These are phyloP conservation scores for Lycopodina hypogea DNA, from an alignment of 37 sponge, comb jelly and placozoan species.

Conservation along the genomic window DNA sequence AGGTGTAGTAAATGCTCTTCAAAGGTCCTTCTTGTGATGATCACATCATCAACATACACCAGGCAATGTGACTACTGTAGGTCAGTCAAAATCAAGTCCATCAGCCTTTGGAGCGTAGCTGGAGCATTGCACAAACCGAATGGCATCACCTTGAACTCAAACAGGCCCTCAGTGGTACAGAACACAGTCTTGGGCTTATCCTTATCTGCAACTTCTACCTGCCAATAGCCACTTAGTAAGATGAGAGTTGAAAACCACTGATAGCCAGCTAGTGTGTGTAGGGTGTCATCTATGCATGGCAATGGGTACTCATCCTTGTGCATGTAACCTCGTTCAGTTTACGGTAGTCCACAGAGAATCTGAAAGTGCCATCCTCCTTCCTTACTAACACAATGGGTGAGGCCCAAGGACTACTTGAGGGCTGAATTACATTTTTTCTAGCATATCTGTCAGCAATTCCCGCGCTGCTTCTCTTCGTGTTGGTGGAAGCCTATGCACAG, in stretches of 20 bases:
- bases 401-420: constrained; percentile 19
- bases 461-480: background rate
- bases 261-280: background rate
- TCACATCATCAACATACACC: no score
- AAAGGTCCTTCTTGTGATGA: no score
- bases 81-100: constrained; percentile 33
- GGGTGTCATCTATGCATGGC: no score
- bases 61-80: no score
- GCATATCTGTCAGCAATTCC: no score
- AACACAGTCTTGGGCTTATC: no score
- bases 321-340: constrained; percentile 11
- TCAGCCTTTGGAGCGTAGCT: constrained; percentile 20
- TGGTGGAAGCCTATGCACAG: constrained; percentile 3
- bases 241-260: constrained; percentile 1
- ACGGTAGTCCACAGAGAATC: constrained; percentile 19
- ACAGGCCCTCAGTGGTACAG: no score
- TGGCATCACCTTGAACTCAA: no score
- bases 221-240: background rate
- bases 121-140: no score
- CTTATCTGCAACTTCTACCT: no score
- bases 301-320: constrained; percentile 9
- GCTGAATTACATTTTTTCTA: constrained; percentile 9
- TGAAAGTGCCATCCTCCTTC: background rate
- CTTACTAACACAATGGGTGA: no score
- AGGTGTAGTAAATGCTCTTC: no score